Conservation (phyloP, 2,888 invertebrate species). For the Pelosia muscerda region DNA sequence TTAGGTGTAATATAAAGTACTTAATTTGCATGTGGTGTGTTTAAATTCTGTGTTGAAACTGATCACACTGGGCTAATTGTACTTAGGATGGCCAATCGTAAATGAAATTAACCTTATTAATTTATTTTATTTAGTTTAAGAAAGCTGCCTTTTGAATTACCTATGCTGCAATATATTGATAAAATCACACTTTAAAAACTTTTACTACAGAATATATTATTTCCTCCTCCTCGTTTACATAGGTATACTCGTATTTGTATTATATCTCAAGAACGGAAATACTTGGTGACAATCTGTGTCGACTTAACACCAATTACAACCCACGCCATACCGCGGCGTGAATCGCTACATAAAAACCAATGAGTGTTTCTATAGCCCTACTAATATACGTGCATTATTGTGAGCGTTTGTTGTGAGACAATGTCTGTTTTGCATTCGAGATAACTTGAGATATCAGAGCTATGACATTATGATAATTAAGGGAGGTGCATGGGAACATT, state of each 20-base stretch:
- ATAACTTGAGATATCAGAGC: conserved; percentile 29
- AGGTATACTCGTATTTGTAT: no score
- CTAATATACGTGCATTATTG: conserved; percentile 30
- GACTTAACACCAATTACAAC: conserved; percentile 4
- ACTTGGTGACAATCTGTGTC: background rate
- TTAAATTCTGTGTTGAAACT: no score
- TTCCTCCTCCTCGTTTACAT: background rate
- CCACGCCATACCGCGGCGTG: background rate
- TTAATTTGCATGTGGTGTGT: no score
- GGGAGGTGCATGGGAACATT: conserved; percentile 5
- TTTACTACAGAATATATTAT: background rate
- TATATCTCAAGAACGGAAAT: background rate
- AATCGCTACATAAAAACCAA: conserved; percentile 8
- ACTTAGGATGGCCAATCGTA: no score
- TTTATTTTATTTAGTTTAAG: no score
- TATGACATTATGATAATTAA: conserved; percentile 23
- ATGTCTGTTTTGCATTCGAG: conserved; percentile 44
- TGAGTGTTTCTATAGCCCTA: conserved; percentile 6
- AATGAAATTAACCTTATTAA: no score
- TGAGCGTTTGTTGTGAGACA: conserved; percentile 35
- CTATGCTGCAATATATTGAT: background rate
- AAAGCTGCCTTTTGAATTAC: background rate
- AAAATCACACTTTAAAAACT: background rate
- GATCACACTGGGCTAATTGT: no score
- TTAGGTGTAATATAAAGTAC: no score